Evolutionary conservation across 2,797 vertebrate genomes (phyloP).

Genomic region (Brachyalestes nurse): DNA sequence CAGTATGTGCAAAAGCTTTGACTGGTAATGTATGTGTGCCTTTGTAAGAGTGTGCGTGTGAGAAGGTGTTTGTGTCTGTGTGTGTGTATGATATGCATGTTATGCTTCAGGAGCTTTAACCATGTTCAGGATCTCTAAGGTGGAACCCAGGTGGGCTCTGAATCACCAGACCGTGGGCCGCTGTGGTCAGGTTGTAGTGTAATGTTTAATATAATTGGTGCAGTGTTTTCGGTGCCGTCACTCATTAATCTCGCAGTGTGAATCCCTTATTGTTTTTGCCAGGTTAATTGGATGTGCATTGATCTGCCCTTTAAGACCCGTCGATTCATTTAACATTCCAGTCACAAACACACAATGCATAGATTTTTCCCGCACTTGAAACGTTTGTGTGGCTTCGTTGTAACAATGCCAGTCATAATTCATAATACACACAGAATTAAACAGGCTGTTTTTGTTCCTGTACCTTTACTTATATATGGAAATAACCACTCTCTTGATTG

Average conservation of each 20-base stretch:
- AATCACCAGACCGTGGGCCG: no score
- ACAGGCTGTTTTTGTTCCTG: no score
- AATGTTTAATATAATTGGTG: not conserved
- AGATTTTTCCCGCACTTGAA: not conserved
- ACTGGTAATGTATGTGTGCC: no score
- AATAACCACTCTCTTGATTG: not conserved
- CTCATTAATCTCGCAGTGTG: conserved; percentile 8
- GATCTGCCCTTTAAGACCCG: not conserved
- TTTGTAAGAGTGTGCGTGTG: no score
- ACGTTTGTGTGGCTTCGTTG: not conserved
- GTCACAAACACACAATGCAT: conserved; percentile 15
- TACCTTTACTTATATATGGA: not conserved
- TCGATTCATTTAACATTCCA: conserved; percentile 12
- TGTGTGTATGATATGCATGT: no score
- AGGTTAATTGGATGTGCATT: conserved; percentile 47
- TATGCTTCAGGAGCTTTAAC: no score
- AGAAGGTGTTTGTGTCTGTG: no score
- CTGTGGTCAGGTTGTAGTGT: not conserved
- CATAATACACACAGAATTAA: no score
- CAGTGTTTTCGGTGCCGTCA: not conserved
- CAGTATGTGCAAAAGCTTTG: no score
- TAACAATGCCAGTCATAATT: not conserved
- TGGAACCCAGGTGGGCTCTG: no score
- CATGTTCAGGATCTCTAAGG: no score
- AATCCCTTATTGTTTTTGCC: conserved; percentile 58